Base-by-base conservation (phyloP, 2,797 vertebrate genomes). In the Eulemur rubriventer region DNA sequence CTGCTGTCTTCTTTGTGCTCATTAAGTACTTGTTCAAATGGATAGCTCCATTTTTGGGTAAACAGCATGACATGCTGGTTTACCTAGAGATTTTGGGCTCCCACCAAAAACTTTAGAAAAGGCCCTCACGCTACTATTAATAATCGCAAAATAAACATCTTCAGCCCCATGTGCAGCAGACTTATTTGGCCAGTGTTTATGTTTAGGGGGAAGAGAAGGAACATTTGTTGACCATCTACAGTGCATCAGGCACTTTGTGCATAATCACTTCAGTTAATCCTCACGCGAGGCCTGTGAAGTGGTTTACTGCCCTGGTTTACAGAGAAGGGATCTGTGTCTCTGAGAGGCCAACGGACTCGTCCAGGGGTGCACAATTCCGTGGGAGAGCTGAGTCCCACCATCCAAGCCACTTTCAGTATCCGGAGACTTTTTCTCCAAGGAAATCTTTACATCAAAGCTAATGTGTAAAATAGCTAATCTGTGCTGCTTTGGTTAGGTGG, bases 101-200 rank as follows among this genome's bases (percentile, higher is more conserved):
- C 81, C 73, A 91, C 75, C 67, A 90, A 94, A 89, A 46, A 81
- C 70, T 93, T 94, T 59, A 95, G 65, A 92, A 97, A 75, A 30
- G 50, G 46, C 28, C 63, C 48, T 96, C 84, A 72, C 48, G 22
- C 35, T 52, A 43, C 41, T 89, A 12, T 59, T 28, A 59, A 59
- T 12, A 65, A 93, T 76, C 90, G 30, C 73, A 94, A 84, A 85
- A 81, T 63, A 96, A 93, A 96, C 59, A 70, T 83, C 93, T 70
- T 67, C 17, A 90, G 81, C 84, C 11, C 30, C 26, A 30, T 41
- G 30, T 84, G 35, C 61, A 22, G 35, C 59, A 35, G 46, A 18
- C 92, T 67, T 67, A n/a, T n/a, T 72, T 81, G 69, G 69, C 46
- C 41, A 76, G 73, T 38, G 2, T 80, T 91, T 89, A 33, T 50